Base-by-base conservation (phyloP, 2,888 invertebrate genomes). In the Cryptocephalus moraei region DNA sequence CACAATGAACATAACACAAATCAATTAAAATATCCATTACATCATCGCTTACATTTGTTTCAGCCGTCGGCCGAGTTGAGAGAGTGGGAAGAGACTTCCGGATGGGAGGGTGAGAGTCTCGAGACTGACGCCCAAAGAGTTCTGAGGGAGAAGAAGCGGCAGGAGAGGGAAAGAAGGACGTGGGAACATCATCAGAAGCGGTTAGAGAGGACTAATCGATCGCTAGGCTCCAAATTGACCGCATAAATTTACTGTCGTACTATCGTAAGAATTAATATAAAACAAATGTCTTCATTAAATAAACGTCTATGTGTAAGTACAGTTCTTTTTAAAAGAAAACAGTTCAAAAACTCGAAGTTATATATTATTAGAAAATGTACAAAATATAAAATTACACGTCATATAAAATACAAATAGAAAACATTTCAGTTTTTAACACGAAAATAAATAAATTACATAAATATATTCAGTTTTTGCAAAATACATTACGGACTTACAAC, bases 81-180 rank as follows among this genome's bases (percentile, higher is more conserved):
- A 41, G 68, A 70, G 55, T 70, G 70, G 70, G 67, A 68, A 48
- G 70, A 70, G 46, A 62, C 55, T 47, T 56, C 59, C 9, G 67
- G 67, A 8, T 70, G 69, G 68, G 70, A 68, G 47, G 65, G 64
- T 32, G 62, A 67, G 40, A 59, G 61, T 8, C 47, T 66, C 36
- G 68, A 66, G 41, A 57, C 59, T 52, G 67, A 67, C 45, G 62
- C 68, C 8, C 62, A 63, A 49, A 58, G 62, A 48, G 59, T 63
- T 8, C 49, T 70, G 32, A 59, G 65, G 38, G 65, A 66, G 52
- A 68, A 67, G 47, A 66, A 67, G 49, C 52, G 64, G 39, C 59
- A 62, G 48, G 69, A 68, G 31, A 55, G 68, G 11, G 68, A 69
- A 45, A 58, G 59, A 44, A 59, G 59, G 46, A 49, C 59, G 4